These are phyloP conservation scores for Poeciliopsis occidentalis DNA, from an alignment of 2,113 vertebrate genomes.

Conservation along the genomic window DNA sequence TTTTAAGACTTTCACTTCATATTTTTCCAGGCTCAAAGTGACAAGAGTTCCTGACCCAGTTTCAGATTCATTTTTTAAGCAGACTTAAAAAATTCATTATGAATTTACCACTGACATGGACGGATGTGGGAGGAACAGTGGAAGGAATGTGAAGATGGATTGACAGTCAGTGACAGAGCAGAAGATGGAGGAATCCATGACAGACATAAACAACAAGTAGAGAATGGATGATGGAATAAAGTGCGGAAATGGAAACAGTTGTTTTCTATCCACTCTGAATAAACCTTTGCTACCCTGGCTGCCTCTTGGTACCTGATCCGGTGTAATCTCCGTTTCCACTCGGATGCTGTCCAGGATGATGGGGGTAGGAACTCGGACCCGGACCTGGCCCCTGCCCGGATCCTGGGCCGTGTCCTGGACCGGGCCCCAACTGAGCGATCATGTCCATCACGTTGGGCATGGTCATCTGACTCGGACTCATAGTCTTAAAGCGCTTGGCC, in stretches of 20 bases:
- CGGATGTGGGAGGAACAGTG: not conserved
- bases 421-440: conserved; percentile 96
- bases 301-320: conserved; percentile 84
- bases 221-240: too few species aligned
- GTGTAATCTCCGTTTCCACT: conserved; percentile 89
- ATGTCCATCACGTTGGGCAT: conserved; percentile 99
- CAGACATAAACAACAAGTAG: too few species aligned
- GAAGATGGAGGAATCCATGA: too few species aligned
- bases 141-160: too few species aligned
- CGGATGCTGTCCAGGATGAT: conserved; percentile 86
- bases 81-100: not conserved
- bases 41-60: too few species aligned
- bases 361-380: conserved; percentile 90
- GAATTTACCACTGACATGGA: not conserved
- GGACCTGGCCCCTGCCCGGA: conserved; percentile 87
- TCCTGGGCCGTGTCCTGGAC: conserved; percentile 89
- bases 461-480: conserved; percentile 99
- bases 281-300: not conserved
- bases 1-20: not conserved
- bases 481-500: conserved; percentile 98
- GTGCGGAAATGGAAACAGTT: conserved; percentile 11
- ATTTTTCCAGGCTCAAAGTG: not conserved
- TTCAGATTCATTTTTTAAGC: not conserved
- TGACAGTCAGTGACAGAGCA: too few species aligned
- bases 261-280: not conserved